phyloP scores from a whole-genome alignment of 2,113 vertebrate species.

The Prionailurus bengalensis region DNA sequence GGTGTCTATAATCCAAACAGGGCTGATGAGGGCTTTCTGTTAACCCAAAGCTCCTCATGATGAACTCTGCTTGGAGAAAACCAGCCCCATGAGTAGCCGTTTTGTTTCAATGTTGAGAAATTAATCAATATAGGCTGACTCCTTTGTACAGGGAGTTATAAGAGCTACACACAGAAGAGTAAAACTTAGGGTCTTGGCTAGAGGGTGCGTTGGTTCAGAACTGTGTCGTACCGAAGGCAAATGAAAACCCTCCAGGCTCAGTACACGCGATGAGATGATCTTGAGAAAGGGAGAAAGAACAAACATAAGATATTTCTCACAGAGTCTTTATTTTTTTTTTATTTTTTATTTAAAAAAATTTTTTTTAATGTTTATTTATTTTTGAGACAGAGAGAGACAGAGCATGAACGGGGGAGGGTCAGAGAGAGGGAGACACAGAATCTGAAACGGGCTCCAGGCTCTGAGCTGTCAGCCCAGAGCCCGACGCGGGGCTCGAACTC shows the following conservation, averaged over 20 bases:
- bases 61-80: conserved; percentile 70
- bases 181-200: conserved; percentile 72
- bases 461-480: too few species aligned
- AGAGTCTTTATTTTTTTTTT: conserved; percentile 30
- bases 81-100: conserved; percentile 75
- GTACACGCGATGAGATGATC: conserved; percentile 38
- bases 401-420: too few species aligned
- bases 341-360: too few species aligned
- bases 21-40: conserved; percentile 51
- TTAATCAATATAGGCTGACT: conserved; percentile 83
- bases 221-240: conserved; percentile 73
- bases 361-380: too few species aligned
- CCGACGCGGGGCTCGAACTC: too few species aligned
- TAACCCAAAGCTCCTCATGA: conserved; percentile 62
- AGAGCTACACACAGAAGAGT: conserved; percentile 77
- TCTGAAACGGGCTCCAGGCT: too few species aligned
- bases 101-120: conserved; percentile 82
- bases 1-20: background rate
- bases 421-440: too few species aligned
- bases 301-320: conserved; percentile 77
- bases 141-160: conserved; percentile 74
- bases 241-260: conserved; percentile 78
- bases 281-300: conserved; percentile 66
- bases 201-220: conserved; percentile 67
- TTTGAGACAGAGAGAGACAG: too few species aligned